Base-by-base conservation (phyloP, 1,140 invertebrate genomes). In the Hermetia illucens region DNA sequence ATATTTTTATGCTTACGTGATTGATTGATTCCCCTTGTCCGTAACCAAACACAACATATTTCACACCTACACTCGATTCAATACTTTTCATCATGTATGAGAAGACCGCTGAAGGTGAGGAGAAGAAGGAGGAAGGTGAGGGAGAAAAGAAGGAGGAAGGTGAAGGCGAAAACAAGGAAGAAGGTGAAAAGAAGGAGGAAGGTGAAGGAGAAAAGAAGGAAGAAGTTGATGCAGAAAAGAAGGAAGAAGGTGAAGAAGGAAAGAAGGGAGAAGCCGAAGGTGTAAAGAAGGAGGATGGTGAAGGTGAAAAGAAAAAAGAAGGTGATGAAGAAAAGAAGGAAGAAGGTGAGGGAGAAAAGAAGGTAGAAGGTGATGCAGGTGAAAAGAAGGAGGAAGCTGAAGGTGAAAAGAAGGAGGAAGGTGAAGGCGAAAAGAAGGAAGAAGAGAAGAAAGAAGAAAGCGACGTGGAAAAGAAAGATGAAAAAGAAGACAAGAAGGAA, bases 291-390 rank as follows among this genome's bases (percentile, higher is more conserved):
- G 24, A 27, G 13, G 13, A 27, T 8, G 13, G 8, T 6, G 30
- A 32, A 13, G 5, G 5, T 16, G 17, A 32, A 13, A 32, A 32
- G 5, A 16, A 32, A 13, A 16, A 9, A 32, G 13, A n/a, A n/a
- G n/a, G n/a, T n/a, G n/a, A n/a, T n/a, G n/a, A 13, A 5, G 13
- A 13, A 47, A 54, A 38, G n/a, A 25, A 19, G 8, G 25, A 38
- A 13, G 21, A 38, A 38, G n/a, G n/a, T n/a, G 17, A 25, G 29
- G n/a, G 8, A 29, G 29, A 9, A 12, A 27, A 39, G 18, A 18
- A 34, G 36, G 57, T 56, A 40, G 56, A 61, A 16, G 51, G 47
- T 9, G 44, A 46, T 8, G 38, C n/a, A 19, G 46, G 39, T 36
- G 32, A 39, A 16, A 39, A 34, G 33, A 35, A 36, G 19, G 20